A percentile compares a stretch with the other conserved stretches of the same genome.
phyloP scores from a whole-genome alignment of 2,888 invertebrate species.

The Petrophora chlorosata region DNA sequence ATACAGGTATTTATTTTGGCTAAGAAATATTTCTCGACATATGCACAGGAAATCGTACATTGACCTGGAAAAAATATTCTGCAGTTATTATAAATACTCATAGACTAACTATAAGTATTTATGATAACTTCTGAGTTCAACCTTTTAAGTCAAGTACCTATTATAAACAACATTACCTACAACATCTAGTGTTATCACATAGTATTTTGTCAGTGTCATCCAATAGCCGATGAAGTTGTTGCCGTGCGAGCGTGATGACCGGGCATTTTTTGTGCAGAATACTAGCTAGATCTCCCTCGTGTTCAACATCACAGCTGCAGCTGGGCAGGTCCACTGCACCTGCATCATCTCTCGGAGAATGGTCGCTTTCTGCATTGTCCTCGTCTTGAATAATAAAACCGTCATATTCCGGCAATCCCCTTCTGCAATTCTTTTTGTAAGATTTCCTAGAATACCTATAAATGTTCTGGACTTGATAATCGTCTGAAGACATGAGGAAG shows the following conservation, averaged over 20 bases:
- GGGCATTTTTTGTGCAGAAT: slow-evolving; percentile 75
- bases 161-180: slow-evolving; percentile 59
- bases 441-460: slow-evolving; percentile 69
- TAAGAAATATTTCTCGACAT: slow-evolving; percentile 56
- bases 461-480: slow-evolving; percentile 67
- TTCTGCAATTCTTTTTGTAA: slow-evolving; percentile 56
- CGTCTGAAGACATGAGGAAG: slow-evolving; percentile 62
- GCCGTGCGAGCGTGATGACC: slow-evolving; percentile 68
- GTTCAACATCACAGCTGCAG: slow-evolving; percentile 63
- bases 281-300: slow-evolving; percentile 64
- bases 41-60: slow-evolving; percentile 59
- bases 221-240: slow-evolving; percentile 66
- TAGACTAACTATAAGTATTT: too few relatives aligned
- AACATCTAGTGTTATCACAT: slow-evolving; percentile 59
- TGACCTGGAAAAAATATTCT: slow-evolving; percentile 51
- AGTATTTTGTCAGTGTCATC: slow-evolving; percentile 67
- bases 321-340: slow-evolving; percentile 37
- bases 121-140: too few relatives aligned
- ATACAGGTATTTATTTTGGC: slow-evolving; percentile 54
- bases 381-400: slow-evolving; percentile 44
- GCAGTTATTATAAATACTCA: too few relatives aligned
- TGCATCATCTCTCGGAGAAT: slow-evolving; percentile 51
- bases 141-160: too few relatives aligned
- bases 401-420: slow-evolving; percentile 46
- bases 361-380: slow-evolving; percentile 42